Conservation (phyloP, 1,140 invertebrate species). For the Drosophila kurseongensis region DNA sequence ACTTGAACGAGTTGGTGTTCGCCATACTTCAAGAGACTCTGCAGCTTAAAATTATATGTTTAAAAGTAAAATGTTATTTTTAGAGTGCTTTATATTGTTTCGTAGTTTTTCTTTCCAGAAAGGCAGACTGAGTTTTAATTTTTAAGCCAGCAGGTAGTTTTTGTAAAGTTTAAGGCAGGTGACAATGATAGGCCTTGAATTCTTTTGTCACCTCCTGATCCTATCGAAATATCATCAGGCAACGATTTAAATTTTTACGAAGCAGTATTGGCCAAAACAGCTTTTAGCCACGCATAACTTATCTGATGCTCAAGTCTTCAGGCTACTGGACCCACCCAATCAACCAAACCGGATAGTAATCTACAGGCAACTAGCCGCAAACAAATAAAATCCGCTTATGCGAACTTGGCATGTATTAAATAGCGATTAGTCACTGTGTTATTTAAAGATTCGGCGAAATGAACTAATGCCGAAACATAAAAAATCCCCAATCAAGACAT, state of each 20-base stretch:
- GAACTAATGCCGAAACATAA: constrained; percentile 16
- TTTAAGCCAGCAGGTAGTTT: constrained; percentile 3
- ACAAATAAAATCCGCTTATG: constrained; percentile 67
- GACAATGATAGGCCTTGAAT: constrained; percentile 19
- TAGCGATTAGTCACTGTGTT: constrained; percentile 60
- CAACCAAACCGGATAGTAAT: constrained; percentile 68
- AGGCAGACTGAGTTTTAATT: neutral
- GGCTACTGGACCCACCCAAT: constrained; percentile 36
- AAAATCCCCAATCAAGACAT: constrained; percentile 31
- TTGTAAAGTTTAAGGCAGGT: constrained; percentile 1
- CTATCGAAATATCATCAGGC: constrained; percentile 36
- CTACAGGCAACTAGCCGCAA: constrained; percentile 38
- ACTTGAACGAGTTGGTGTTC: constrained; percentile 11
- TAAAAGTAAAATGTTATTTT: neutral
- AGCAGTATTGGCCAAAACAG: constrained; percentile 22
- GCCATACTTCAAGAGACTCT: constrained; percentile 13
- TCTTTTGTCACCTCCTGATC: constrained; percentile 17
- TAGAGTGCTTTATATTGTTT: neutral
- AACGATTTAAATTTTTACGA: constrained; percentile 37
- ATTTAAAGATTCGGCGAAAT: constrained; percentile 49
- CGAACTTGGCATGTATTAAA: constrained; percentile 26
- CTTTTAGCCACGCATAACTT: constrained; percentile 40
- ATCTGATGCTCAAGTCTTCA: constrained; percentile 40
- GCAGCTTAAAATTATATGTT: neutral
- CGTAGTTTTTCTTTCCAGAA: neutral